Conservation (phyloP, 2,888 invertebrate genomes). For the Sylvicola fuscatus region DNA sequence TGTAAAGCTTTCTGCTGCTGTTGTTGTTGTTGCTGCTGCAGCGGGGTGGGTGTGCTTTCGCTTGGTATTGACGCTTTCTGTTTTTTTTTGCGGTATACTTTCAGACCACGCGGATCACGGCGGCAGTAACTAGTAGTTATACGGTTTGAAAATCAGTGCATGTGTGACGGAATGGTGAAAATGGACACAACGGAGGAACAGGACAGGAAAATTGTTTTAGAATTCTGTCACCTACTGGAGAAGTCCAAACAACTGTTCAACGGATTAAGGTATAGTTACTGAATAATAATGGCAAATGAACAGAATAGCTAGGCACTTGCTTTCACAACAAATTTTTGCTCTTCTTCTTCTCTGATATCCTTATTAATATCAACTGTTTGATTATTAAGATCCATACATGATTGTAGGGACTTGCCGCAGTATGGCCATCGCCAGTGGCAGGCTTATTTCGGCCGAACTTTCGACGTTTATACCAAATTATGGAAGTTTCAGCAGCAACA, state of each 20-base stretch:
- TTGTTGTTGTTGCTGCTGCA: too few species aligned
- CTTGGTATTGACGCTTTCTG: too few species aligned
- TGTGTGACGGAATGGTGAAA: conserved; percentile 38
- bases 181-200: conserved; percentile 69
- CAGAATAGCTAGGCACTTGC: too few species aligned
- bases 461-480: conserved; percentile 91
- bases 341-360: too few species aligned
- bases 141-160: not conserved
- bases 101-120: too few species aligned
- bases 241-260: conserved; percentile 96
- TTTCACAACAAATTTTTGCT: too few species aligned
- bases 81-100: too few species aligned
- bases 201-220: conserved; percentile 80
- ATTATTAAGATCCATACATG: conserved; percentile 4
- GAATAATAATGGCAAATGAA: not conserved
- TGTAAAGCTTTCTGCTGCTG: too few species aligned
- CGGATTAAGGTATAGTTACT: conserved; percentile 53
- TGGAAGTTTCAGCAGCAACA: conserved; percentile 99
- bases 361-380: too few species aligned
- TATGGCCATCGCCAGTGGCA: conserved; percentile 98
- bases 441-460: conserved; percentile 88
- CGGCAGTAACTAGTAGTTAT: too few species aligned
- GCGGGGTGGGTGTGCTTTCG: too few species aligned
- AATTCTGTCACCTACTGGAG: conserved; percentile 89
- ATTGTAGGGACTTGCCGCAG: conserved; percentile 79